phyloP scores from a whole-genome alignment of 2,888 invertebrate species.

The Zygothrica quintamaculata region DNA sequence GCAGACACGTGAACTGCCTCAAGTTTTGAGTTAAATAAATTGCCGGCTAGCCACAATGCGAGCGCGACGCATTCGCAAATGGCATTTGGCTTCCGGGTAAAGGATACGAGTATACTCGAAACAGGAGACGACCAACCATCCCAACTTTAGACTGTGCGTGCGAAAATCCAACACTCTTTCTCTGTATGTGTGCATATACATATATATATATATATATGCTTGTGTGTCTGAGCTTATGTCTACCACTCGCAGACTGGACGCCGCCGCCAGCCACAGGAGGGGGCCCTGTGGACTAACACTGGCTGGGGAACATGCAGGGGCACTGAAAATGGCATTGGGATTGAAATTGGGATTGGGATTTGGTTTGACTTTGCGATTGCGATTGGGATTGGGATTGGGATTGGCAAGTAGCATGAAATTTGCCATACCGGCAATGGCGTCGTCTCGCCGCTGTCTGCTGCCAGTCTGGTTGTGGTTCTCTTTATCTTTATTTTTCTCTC shows the following conservation, averaged over 20 bases:
- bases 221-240: slow-evolving; percentile 31
- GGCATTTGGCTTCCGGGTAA: slow-evolving; percentile 74
- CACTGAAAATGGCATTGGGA: background rate
- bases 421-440: slow-evolving; percentile 55
- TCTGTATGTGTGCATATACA: slow-evolving; percentile 45
- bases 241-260: slow-evolving; percentile 69
- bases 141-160: slow-evolving; percentile 56
- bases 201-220: no score
- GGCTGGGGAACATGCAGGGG: no score
- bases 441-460: slow-evolving; percentile 77
- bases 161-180: slow-evolving; percentile 74
- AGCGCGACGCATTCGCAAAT: slow-evolving; percentile 61
- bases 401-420: slow-evolving; percentile 36
- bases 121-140: slow-evolving; percentile 31
- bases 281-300: background rate
- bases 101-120: slow-evolving; percentile 60
- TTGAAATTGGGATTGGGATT: slow-evolving; percentile 2
- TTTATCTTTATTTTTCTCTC: slow-evolving; percentile 5
- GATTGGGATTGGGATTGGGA: slow-evolving; percentile 2
- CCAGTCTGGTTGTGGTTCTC: slow-evolving; percentile 58
- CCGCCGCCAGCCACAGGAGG: slow-evolving; percentile 51
- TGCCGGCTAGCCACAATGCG: slow-evolving; percentile 60
- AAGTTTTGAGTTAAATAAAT: slow-evolving; percentile 68
- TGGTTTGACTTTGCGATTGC: slow-evolving; percentile 1
- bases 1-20: slow-evolving; percentile 37